A percentile compares a stretch with the other conserved stretches of the same genome.
These are phyloP conservation scores for Chloebia gouldiae DNA, from an alignment of 2,113 vertebrate genomes.

Conservation along the genomic window DNA sequence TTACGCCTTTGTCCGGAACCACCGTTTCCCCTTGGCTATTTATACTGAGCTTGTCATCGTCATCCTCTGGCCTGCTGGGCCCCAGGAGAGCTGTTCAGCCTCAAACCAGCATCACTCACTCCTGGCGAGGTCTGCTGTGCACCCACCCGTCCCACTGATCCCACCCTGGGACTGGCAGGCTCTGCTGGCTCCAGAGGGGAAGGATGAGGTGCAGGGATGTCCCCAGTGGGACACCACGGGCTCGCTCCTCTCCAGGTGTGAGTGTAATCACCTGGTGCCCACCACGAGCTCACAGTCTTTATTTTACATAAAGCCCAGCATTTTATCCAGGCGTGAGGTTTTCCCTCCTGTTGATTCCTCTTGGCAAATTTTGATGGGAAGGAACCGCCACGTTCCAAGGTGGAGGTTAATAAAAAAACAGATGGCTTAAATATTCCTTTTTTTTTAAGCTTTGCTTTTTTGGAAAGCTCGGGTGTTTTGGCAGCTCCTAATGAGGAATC, in stretches of 20 bases:
- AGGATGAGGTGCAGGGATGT: neutral
- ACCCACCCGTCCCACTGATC: neutral
- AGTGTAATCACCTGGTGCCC: neutral
- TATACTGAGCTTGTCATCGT: neutral
- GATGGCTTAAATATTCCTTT: neutral
- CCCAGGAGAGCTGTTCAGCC: neutral
- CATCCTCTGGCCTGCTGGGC: neutral
- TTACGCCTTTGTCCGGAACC: neutral
- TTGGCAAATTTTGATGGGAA: neutral
- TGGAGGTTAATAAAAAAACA: neutral
- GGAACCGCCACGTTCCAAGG: neutral
- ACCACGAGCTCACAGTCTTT: fast-evolving
- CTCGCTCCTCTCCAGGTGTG: fast-evolving
- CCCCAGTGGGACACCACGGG: fast-evolving
- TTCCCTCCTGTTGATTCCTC: neutral
- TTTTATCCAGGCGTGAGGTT: neutral
- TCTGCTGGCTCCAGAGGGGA: fast-evolving
- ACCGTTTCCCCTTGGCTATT: neutral
- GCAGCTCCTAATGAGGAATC: neutral
- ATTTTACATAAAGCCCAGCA: neutral
- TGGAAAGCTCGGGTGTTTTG: neutral
- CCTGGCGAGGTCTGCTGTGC: neutral
- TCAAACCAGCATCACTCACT: neutral
- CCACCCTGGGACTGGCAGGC: neutral
- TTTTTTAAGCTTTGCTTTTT: neutral